A percentile compares a stretch with the other conserved stretches of the same genome.
These are phyloP conservation scores for Labrus mixtus DNA, from an alignment of 2,113 vertebrate genomes.

Conservation along the genomic window DNA sequence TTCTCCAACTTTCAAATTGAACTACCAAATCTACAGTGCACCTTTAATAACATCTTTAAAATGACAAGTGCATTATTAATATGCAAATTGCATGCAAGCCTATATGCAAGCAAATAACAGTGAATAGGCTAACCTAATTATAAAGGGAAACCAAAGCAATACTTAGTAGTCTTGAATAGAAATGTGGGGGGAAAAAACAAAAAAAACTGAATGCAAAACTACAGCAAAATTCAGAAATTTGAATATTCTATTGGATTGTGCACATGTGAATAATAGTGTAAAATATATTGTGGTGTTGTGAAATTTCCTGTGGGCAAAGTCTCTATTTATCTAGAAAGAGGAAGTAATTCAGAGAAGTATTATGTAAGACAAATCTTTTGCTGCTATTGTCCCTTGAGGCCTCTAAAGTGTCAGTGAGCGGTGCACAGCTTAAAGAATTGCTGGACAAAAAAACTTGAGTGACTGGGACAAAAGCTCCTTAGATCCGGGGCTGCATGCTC, in stretches of 20 bases:
- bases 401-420: slow-evolving; percentile 1
- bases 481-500: neutral
- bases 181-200: no score
- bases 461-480: slow-evolving; percentile 9
- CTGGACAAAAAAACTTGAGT: neutral
- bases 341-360: slow-evolving; percentile 66
- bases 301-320: slow-evolving; percentile 45
- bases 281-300: slow-evolving; percentile 16
- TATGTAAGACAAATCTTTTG: slow-evolving; percentile 27
- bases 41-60: neutral
- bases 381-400: slow-evolving; percentile 7
- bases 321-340: slow-evolving; percentile 69
- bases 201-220: neutral
- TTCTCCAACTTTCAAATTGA: no score
- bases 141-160: no score
- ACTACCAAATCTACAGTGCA: no score
- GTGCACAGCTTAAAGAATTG: neutral
- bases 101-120: no score
- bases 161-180: no score
- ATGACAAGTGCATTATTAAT: no score
- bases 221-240: no score
- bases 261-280: neutral
- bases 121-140: no score
- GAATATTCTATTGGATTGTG: neutral
- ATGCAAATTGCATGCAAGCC: no score